Evolutionary conservation across 1,140 invertebrate species (phyloP), one percentile per base, ranked within the genome.

Genomic region (Eueides isabella): DNA sequence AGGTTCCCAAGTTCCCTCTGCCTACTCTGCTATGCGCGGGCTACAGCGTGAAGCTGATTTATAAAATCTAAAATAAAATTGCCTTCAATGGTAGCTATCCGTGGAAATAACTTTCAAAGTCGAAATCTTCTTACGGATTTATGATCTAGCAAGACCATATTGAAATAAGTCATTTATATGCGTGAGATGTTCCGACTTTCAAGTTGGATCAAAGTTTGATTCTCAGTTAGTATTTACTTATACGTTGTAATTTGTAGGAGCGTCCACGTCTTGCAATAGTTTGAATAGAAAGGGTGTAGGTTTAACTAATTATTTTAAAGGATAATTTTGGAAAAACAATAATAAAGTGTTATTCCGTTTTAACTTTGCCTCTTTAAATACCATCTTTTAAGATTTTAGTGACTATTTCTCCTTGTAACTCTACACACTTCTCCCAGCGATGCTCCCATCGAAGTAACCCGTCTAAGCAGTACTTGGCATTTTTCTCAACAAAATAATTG

Each of bases 91-190:
- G 44, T 26, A 26, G 23, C 23, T 26, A 2, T 12, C 19, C 48
- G 2, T 23, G 19, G 48, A 55, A 26, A 55, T 12, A 55, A 55
- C 9, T 12, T 26, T 26, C 9, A 23, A 55, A 55, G 23, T 19
- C 23, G 41, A 38, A 71, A 33, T 14, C 62, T 14, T 9, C 14
- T 65, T 19, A 65, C 70, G 70, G 62, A 71, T 71, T 71, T 66
- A 71, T 65, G 64, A 65, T 44, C 62, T 63, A 62, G 62, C 31
- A 63, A 71, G 29, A 64, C 23, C 19, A 71, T 55, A 71, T 71
- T 35, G 62, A 67, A 65, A 61, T 26, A 19, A n/a, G 71, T 38
- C 23, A 67, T 72, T 72, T 72, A 65, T 67, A 72, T 67, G 71
- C 71, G 71, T 61, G 48, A 72, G 41, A 55, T 61, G 38, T 28